Conservation (phyloP, 2,113 vertebrate genomes). For the Epinephelus moara region DNA sequence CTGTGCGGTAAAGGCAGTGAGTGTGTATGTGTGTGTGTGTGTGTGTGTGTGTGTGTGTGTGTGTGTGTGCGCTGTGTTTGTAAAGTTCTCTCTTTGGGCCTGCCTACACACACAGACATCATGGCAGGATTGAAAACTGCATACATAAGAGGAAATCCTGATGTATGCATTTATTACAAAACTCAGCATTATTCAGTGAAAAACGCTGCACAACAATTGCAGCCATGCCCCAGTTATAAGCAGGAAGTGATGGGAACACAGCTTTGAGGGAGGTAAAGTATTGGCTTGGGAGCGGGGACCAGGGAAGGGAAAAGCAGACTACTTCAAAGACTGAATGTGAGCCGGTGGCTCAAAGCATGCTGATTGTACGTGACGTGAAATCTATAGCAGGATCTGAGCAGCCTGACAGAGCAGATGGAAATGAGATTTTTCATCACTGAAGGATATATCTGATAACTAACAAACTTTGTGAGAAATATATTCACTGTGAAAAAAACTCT, state of each 20-base stretch:
- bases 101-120: constrained; percentile 10
- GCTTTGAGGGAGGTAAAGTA: constrained; percentile 68
- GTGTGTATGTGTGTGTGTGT: background rate
- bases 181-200: constrained; percentile 46
- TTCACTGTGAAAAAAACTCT: constrained; percentile 11
- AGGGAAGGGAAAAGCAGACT: constrained; percentile 58
- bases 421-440: constrained; percentile 60
- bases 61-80: background rate
- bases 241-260: constrained; percentile 55
- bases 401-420: constrained; percentile 65
- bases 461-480: constrained; percentile 44
- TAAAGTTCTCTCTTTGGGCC: constrained; percentile 9
- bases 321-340: constrained; percentile 76
- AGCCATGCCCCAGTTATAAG: constrained; percentile 63
- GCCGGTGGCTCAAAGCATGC: constrained; percentile 70
- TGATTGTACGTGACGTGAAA: constrained; percentile 70
- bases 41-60: background rate
- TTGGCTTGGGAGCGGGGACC: constrained; percentile 59
- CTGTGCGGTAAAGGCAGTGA: background rate
- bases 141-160: constrained; percentile 36
- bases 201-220: constrained; percentile 63
- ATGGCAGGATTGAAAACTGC: constrained; percentile 21
- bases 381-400: constrained; percentile 70
- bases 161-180: constrained; percentile 49
- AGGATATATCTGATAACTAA: constrained; percentile 59